Evolutionary conservation across 2,888 invertebrate species (phyloP).

Genomic region (Drosophila limbata): DNA sequence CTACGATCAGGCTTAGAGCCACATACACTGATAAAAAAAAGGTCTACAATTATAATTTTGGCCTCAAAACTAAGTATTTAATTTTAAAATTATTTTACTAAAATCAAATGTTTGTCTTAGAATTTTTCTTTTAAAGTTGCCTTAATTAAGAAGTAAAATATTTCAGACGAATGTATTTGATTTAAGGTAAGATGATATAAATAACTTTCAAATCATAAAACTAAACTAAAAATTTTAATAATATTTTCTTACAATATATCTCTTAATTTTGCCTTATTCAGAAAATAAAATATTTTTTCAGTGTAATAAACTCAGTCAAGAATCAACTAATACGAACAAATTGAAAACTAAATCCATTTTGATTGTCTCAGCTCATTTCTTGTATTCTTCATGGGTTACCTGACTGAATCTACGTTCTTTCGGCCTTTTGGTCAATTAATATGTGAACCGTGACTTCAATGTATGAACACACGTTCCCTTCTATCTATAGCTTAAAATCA

Average conservation of each 20-base stretch:
- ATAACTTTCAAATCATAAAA: no score
- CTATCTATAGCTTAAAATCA: slow-evolving; percentile 35
- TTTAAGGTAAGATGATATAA: no score
- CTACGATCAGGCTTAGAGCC: neutral
- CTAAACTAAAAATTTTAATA: no score
- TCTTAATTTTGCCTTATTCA: no score
- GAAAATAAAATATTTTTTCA: neutral
- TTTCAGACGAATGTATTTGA: no score
- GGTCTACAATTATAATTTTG: neutral
- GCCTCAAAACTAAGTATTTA: neutral
- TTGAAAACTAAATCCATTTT: slow-evolving; percentile 5
- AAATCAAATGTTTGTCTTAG: no score
- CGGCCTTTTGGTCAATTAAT: slow-evolving; percentile 32
- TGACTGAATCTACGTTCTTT: slow-evolving; percentile 4
- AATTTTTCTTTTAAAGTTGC: no score
- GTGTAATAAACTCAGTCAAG: neutral
- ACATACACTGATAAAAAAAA: slow-evolving; percentile 1
- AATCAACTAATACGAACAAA: slow-evolving; percentile 8
- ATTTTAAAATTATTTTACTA: no score
- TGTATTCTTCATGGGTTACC: slow-evolving; percentile 1
- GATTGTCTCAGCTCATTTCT: neutral
- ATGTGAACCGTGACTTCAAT: slow-evolving; percentile 33
- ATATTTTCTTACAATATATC: no score
- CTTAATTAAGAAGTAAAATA: no score
- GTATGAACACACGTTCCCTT: slow-evolving; percentile 38